Percentiles rank a stretch among this genome's conserved stretches.
Conservation (phyloP, 2,888 invertebrate species). For the Hirtodrosophila cameraria region DNA sequence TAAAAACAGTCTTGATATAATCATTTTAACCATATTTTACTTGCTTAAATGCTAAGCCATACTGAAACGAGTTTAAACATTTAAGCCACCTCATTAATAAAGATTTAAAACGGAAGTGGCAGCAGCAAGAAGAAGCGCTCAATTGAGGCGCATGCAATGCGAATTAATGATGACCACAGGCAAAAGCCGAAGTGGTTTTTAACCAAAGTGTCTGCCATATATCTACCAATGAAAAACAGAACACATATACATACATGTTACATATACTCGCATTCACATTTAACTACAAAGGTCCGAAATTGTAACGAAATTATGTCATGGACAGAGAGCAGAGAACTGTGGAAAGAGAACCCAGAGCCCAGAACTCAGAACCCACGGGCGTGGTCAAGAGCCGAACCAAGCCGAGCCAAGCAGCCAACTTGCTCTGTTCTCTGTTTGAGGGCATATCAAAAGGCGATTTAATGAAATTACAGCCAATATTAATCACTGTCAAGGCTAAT, state of each 20-base stretch:
- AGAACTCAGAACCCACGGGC: conserved; percentile 8
- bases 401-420: conserved; percentile 3
- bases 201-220: conserved; percentile 39
- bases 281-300: conserved; percentile 26
- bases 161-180: conserved; percentile 50
- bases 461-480: conserved; percentile 77
- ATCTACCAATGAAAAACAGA: conserved; percentile 17
- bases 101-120: conserved; percentile 37
- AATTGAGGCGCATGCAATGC: conserved; percentile 28
- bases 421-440: conserved; percentile 25
- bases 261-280: conserved; percentile 6
- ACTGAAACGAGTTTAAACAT: conserved; percentile 7
- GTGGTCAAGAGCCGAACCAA: conserved; percentile 19
- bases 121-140: too few species aligned
- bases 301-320: conserved; percentile 65
- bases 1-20: too few species aligned
- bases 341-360: too few species aligned
- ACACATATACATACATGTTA: too few species aligned
- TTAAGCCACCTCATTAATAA: conserved; percentile 52
- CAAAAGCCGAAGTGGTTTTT: conserved; percentile 40
- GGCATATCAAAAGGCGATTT: conserved; percentile 74
- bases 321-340: too few species aligned
- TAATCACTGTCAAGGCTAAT: conserved; percentile 78
- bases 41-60: background rate
- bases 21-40: background rate